These are phyloP conservation scores for Pyrochroa serraticornis DNA, from an alignment of 2,888 invertebrate species.

Conservation along the genomic window DNA sequence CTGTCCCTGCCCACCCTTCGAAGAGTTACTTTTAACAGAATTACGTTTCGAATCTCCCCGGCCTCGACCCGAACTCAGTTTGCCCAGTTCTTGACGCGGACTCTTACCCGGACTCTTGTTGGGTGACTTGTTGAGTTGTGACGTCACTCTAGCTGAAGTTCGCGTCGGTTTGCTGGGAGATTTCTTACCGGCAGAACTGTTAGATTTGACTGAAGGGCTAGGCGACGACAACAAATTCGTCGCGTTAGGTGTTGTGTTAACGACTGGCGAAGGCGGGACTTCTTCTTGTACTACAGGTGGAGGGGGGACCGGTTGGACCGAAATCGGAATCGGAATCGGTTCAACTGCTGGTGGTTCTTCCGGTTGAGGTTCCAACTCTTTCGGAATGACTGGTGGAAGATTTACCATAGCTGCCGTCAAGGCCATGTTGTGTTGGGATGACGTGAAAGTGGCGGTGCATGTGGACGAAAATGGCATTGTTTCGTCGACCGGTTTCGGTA, in stretches of 20 bases:
- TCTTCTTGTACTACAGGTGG: slow-evolving; percentile 36
- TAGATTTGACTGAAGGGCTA: slow-evolving; percentile 53
- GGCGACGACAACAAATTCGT: slow-evolving; percentile 54
- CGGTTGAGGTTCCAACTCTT: slow-evolving; percentile 38
- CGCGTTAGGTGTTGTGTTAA: slow-evolving; percentile 44
- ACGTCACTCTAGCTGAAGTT: slow-evolving; percentile 67
- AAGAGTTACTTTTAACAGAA: slow-evolving; percentile 37
- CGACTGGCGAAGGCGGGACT: slow-evolving; percentile 42
- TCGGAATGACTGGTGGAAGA: slow-evolving; percentile 57
- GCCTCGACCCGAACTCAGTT: slow-evolving; percentile 47
- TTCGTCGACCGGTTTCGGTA: slow-evolving; percentile 64
- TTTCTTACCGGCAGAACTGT: slow-evolving; percentile 61
- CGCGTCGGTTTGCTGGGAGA: slow-evolving; percentile 65
- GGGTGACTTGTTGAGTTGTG: slow-evolving; percentile 71
- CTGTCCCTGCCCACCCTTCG: slow-evolving; percentile 54
- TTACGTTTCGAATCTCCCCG: slow-evolving; percentile 42
- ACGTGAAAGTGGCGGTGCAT: slow-evolving; percentile 79
- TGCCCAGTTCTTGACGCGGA: slow-evolving; percentile 50
- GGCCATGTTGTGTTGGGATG: slow-evolving; percentile 82
- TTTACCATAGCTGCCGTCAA: slow-evolving; percentile 82
- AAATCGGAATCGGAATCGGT: slow-evolving; percentile 24
- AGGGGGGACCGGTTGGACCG: slow-evolving; percentile 26
- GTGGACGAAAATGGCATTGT: slow-evolving; percentile 61
- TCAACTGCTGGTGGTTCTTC: slow-evolving; percentile 28
- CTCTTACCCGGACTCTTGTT: slow-evolving; percentile 56